These are phyloP conservation scores for Oxygymnocypris stewartii DNA, from an alignment of 2,113 vertebrate genomes.

Conservation along the genomic window DNA sequence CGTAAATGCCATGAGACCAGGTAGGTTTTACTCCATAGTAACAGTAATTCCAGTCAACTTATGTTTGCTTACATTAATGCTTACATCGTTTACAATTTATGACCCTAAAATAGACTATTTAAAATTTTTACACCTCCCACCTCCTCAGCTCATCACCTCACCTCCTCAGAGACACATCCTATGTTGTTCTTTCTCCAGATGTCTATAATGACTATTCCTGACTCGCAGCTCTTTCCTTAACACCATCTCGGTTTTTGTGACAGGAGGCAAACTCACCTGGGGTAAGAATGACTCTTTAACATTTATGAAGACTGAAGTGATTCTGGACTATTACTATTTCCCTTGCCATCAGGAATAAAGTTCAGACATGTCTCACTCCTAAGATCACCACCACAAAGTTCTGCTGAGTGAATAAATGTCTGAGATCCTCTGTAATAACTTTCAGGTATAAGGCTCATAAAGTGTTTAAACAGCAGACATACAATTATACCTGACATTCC, in stretches of 20 bases:
- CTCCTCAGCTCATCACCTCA: background rate
- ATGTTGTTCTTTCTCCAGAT: background rate
- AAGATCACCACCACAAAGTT: background rate
- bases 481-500: slow-evolving; percentile 12
- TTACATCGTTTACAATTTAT: background rate
- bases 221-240: background rate
- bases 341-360: background rate
- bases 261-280: background rate
- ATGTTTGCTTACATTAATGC: background rate
- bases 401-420: background rate
- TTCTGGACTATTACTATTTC: background rate
- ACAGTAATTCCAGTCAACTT: background rate
- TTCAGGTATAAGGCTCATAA: slow-evolving; percentile 13
- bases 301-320: background rate
- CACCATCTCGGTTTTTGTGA: background rate
- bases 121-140: background rate
- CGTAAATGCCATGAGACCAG: no score
- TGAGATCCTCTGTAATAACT: background rate
- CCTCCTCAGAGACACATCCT: background rate
- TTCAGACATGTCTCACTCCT: background rate
- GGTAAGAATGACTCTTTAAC: background rate
- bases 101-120: background rate
- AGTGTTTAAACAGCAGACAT: slow-evolving; percentile 18
- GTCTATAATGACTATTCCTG: background rate
- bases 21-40: background rate